Evolutionary conservation across 2,113 vertebrate genomes (phyloP), one percentile per base, ranked within the genome.

Genomic region (Gymnorhina tibicen): DNA sequence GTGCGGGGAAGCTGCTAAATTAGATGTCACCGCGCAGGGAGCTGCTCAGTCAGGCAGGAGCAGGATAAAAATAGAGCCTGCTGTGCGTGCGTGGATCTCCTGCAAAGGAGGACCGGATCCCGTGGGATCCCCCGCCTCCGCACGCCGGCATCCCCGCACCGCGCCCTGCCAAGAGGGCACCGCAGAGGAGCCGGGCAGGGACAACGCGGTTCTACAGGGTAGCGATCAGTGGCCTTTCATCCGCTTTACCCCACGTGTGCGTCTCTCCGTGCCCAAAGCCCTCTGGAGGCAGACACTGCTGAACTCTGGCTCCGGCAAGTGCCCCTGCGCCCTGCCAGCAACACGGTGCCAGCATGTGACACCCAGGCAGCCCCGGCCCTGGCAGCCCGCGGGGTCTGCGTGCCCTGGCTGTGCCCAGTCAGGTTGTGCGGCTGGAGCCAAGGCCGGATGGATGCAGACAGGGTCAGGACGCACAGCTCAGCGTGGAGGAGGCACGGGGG

Each of bases 1-100:
- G 93, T 66, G 96, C 92, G 44, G 96, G 96, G 96, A 97, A 92
- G 92, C 97, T 96, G 96, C 97, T 96, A 93, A 95, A 97, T 97
- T 92, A 79, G 96, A 97, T 97, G 96, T 91, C 96, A 97, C 93
- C 52, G 79, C 18, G 39, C 88, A n/a, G 94, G 89, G 96, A 95
- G 95, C 96, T 56, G 96, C 94, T 96, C 95, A 41, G 50, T 67
- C 93, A 62, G 93, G 95, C 96, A 72, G 93, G 66, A 96, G 93
- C 8, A 6, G 72, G 95, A 96, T 96, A 97, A 96, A 97, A 97
- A 97, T 97, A 97, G 97, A 92, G 79, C 47, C 62, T 85, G 93
- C 62, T 53, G 91, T 39, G 91, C 8, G 47, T 49, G 89, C 75
- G 68, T 82, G 95, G 86, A 42, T 87, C 82, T 78, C 92, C 95